phyloP scores from a whole-genome alignment of 2,113 vertebrate genomes.

The Theristicus caerulescens region DNA sequence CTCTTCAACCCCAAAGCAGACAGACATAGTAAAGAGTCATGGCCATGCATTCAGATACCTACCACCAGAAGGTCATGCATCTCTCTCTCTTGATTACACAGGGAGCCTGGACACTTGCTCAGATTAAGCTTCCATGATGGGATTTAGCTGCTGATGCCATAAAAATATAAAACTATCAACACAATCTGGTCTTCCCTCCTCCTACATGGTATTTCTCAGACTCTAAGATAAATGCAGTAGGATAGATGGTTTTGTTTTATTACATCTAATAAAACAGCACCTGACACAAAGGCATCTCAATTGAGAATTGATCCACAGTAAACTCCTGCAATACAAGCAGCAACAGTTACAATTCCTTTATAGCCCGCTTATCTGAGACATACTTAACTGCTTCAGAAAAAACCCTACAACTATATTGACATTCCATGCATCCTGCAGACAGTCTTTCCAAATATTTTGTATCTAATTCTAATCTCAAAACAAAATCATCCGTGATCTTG shows the following conservation, averaged over 20 bases:
- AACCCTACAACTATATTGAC: background rate
- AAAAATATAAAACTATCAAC: background rate
- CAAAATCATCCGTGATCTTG: background rate
- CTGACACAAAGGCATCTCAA: background rate
- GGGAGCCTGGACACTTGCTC: background rate
- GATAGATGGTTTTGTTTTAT: background rate
- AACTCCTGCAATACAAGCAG: background rate
- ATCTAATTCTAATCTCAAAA: background rate
- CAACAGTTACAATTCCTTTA: background rate
- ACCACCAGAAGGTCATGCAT: background rate
- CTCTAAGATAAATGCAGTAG: background rate
- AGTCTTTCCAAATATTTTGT: background rate
- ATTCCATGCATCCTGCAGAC: background rate
- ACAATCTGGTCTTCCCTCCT: background rate
- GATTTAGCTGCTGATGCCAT: background rate
- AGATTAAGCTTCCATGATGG: background rate
- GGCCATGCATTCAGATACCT: background rate
- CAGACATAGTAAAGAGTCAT: background rate
- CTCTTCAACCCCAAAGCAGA: background rate
- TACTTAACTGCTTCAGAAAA: background rate
- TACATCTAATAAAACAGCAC: background rate
- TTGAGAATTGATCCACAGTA: slow-evolving; percentile 1
- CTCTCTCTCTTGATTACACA: background rate
- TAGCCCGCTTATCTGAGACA: background rate
- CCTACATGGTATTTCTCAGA: background rate